Percentiles rank a stretch among this genome's conserved stretches.
phyloP scores from a whole-genome alignment of 92 coral and sea anemone genomes.

The Actinostola sp. region DNA sequence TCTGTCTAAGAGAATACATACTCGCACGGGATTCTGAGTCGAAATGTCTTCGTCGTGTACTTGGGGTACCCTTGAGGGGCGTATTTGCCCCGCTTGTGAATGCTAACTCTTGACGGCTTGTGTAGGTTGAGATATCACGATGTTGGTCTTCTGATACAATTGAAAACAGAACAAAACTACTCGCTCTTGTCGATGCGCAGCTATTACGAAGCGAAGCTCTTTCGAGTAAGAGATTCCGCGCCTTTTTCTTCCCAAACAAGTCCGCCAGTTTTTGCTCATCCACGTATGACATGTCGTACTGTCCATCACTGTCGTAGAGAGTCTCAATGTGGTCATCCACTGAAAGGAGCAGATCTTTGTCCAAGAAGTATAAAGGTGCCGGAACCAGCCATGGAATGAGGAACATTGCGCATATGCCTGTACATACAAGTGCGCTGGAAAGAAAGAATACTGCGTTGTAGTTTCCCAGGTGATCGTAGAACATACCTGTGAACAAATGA shows the following conservation, averaged over 20 bases:
- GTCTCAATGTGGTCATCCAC: conserved; percentile 12
- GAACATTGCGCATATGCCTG: conserved; percentile 77
- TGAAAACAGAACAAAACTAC: conserved; percentile 68
- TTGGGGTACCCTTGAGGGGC: conserved; percentile 29
- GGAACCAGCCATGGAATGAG: conserved; percentile 67
- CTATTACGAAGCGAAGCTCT: conserved; percentile 19
- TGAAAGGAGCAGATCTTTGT: conserved; percentile 5
- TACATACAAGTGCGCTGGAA: conserved; percentile 68
- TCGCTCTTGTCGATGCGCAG: conserved; percentile 44
- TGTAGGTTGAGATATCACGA: conserved; percentile 43
- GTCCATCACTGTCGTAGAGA: conserved; percentile 10
- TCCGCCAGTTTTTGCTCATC: conserved; percentile 41
- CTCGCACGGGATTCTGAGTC: conserved; percentile 27
- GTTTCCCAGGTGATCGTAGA: conserved; percentile 78
- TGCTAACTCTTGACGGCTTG: conserved; percentile 37
- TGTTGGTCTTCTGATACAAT: conserved; percentile 61
- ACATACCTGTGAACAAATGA: conserved; percentile 54
- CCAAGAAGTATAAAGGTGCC: not conserved
- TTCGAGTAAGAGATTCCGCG: conserved; percentile 17
- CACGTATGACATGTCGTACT: conserved; percentile 23
- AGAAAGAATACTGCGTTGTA: conserved; percentile 76
- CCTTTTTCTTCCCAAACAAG: conserved; percentile 24
- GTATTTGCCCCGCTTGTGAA: conserved; percentile 17
- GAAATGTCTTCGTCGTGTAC: conserved; percentile 23
- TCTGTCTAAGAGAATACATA: conserved; percentile 31